Percentiles rank a stretch among this genome's conserved stretches.
Evolutionary conservation across 2,113 vertebrate genomes (phyloP).

Genomic region (Aptenodytes forsteri): DNA sequence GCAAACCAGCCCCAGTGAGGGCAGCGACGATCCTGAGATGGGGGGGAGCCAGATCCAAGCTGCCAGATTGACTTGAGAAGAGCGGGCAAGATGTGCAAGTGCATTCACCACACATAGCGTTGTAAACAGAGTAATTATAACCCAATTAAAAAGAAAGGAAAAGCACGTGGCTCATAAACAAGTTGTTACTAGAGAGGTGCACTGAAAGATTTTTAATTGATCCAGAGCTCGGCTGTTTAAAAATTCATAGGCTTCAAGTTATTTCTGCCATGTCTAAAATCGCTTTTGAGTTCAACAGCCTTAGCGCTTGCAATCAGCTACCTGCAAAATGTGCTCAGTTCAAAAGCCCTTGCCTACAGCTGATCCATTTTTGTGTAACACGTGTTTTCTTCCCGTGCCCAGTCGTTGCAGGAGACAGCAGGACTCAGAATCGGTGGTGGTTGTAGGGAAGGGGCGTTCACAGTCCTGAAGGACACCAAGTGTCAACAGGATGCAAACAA

Average conservation of each 20-base stretch:
- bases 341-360: neutral
- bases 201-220: neutral
- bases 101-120: neutral
- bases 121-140: neutral
- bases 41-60: neutral
- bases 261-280: neutral
- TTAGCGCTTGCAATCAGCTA: neutral
- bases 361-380: neutral
- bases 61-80: neutral
- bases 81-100: rapidly evolving
- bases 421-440: neutral
- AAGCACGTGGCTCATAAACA: neutral
- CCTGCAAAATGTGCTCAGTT: neutral
- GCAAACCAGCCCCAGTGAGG: neutral
- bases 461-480: neutral
- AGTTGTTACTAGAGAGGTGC: neutral
- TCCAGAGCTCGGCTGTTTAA: neutral
- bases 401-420: neutral
- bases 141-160: neutral
- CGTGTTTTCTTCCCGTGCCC: neutral
- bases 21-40: neutral
- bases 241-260: neutral
- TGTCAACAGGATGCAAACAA: neutral
- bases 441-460: neutral
- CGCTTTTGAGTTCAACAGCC: neutral